These are phyloP conservation scores for Helostoma temminkii DNA, from an alignment of 2,797 vertebrate species.

Conservation along the genomic window DNA sequence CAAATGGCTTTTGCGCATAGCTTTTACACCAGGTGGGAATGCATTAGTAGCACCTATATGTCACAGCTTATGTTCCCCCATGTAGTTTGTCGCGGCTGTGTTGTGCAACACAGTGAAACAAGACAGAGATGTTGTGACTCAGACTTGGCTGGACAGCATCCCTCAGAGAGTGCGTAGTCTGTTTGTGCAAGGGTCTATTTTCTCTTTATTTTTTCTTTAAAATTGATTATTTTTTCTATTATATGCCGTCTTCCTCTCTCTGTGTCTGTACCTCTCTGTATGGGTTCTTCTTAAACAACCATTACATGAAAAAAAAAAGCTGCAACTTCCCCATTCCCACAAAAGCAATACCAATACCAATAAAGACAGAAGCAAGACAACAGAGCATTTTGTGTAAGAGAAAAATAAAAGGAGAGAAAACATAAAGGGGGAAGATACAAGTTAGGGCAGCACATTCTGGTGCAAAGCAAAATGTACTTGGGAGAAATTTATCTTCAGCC, in stretches of 20 bases:
- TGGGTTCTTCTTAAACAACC: conserved; percentile 25
- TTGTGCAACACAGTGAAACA: conserved; percentile 37
- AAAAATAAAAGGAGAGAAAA: conserved; percentile 14
- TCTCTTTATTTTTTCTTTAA: conserved; percentile 7
- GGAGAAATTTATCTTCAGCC: conserved; percentile 30
- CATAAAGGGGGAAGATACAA: conserved; percentile 13
- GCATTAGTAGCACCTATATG: conserved; percentile 26
- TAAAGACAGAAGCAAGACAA: conserved; percentile 33
- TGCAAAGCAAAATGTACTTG: conserved; percentile 20
- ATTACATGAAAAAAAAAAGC: conserved; percentile 37
- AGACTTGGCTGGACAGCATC: conserved; percentile 39
- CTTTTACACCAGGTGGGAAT: not conserved
- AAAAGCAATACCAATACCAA: conserved; percentile 46
- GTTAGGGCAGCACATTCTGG: conserved; percentile 34
- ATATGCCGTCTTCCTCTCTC: conserved; percentile 3
- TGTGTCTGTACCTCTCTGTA: conserved; percentile 18
- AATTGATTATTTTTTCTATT: conserved; percentile 29
- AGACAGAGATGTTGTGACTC: conserved; percentile 48
- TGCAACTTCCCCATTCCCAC: not conserved
- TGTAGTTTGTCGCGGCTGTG: conserved; percentile 15
- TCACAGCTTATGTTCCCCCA: conserved; percentile 12
- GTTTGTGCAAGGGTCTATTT: conserved; percentile 35
- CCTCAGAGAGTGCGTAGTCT: conserved; percentile 19
- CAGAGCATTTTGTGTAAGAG: conserved; percentile 4
- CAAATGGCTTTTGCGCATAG: conserved; percentile 9